These are phyloP conservation scores for Oeneis ivallda DNA, from an alignment of 2,888 invertebrate genomes.

Conservation along the genomic window DNA sequence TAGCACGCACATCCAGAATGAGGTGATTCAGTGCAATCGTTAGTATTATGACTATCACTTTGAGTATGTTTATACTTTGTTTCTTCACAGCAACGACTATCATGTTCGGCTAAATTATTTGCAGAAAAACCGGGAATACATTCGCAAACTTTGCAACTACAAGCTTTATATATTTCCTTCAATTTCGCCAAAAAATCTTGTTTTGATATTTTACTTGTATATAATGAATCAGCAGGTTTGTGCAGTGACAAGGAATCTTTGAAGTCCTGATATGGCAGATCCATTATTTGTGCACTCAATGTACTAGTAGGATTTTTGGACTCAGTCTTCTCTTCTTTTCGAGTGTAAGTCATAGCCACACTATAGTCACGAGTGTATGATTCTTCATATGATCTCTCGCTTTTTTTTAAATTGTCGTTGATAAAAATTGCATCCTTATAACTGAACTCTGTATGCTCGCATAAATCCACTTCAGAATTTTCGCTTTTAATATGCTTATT, in stretches of 20 bases:
- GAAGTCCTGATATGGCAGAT: conserved; percentile 50
- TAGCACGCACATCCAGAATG: conserved; percentile 44
- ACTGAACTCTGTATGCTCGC: conserved; percentile 21
- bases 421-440: conserved; percentile 15
- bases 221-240: conserved; percentile 6
- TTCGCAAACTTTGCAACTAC: conserved; percentile 69
- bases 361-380: conserved; percentile 25
- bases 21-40: conserved; percentile 22
- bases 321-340: conserved; percentile 37
- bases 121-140: conserved; percentile 46
- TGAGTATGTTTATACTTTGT: conserved; percentile 17
- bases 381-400: conserved; percentile 23
- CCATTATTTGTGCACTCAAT: conserved; percentile 57
- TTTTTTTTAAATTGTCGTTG: conserved; percentile 17
- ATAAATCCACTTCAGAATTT: conserved; percentile 22
- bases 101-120: conserved; percentile 48
- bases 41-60: neutral
- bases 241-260: conserved; percentile 39
- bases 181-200: conserved; percentile 56
- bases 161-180: conserved; percentile 62
- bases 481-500: conserved; percentile 5
- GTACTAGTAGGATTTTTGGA: conserved; percentile 44
- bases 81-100: conserved; percentile 53
- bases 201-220: conserved; percentile 37
- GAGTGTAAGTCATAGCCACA: conserved; percentile 25